Percentiles rank a stretch among this genome's conserved stretches.
phyloP scores from a whole-genome alignment of 1,140 invertebrate species.

The Nilaparvata lugens region DNA sequence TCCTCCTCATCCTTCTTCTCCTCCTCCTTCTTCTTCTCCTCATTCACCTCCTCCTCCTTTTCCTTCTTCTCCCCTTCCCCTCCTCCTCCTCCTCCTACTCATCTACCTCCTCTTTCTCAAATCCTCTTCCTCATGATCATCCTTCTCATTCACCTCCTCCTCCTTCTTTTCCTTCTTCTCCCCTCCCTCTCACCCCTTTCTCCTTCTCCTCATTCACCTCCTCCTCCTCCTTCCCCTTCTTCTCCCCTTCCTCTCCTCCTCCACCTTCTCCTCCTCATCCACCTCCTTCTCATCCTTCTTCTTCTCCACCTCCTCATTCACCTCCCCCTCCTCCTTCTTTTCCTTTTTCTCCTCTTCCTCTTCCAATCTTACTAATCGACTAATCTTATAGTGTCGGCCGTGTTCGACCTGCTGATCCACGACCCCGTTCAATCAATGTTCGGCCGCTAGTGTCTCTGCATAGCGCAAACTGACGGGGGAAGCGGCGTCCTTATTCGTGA shows the following conservation, averaged over 20 bases:
- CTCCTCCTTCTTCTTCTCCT: too few relatives aligned
- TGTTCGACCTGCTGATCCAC: too few relatives aligned
- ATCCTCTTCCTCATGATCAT: too few relatives aligned
- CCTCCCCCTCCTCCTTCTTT: neutral
- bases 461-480: too few relatives aligned
- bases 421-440: too few relatives aligned
- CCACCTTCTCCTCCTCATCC: neutral
- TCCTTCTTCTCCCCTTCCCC: neutral
- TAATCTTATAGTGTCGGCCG: too few relatives aligned
- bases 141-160: neutral
- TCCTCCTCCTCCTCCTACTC: neutral
- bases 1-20: too few relatives aligned
- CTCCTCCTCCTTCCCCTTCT: neutral
- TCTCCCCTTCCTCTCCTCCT: neutral
- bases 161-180: neutral
- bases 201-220: neutral
- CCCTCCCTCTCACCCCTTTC: neutral
- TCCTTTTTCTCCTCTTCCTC: too few relatives aligned
- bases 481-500: too few relatives aligned
- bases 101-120: neutral
- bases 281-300: neutral
- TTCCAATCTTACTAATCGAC: too few relatives aligned
- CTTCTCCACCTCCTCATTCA: neutral
- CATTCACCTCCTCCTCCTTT: neutral
- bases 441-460: too few relatives aligned